Base-by-base conservation (phyloP, 2,888 invertebrate genomes). In the Drosophila rubida region DNA sequence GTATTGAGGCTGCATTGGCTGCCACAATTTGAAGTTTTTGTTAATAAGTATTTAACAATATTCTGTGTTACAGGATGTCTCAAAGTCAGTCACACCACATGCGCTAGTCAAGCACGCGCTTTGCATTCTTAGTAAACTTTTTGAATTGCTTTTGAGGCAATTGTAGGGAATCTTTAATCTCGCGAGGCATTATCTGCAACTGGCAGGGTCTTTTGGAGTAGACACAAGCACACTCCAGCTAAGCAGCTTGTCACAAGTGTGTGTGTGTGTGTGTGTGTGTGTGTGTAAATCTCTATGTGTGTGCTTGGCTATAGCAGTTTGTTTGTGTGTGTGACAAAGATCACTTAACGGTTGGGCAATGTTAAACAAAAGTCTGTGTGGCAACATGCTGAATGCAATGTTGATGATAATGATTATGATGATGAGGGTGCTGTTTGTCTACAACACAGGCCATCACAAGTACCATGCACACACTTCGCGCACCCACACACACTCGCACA, bases 361-460 rank as follows among this genome's bases (percentile, higher is more conserved):
- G 80, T 71, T 83, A 77, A 83, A 83, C 83, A 83, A 83, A 77
- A 78, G 65, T 69, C 53, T 37, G 53, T 54, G 59, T 59, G 32
- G 32, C 57, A 70, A 63, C 75, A 75, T 59, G 54, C 54, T 49
- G 41, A 72, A 69, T 73, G 69, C 71, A 69, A 51, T 69, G 72
- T 39, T 64, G 63, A 32, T 45, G 64, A 51, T 61, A 73, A 66
- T 54, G 81, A 67, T 60, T 59, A 58, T 79, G 80, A 79, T 79
- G 81, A 81, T 79, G 81, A 78, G 81, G 83, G 81, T 81, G 55
- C 60, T 76, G 74, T 70, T 75, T 75, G 59, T 67, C 64, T 58
- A 65, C 82, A 67, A 59, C 60, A 63, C 80, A 67, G 50, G 72
- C 67, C 79, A 68, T 54, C 46, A 70, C 70, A 59, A 76, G 76